A percentile compares a stretch with the other conserved stretches of the same genome.
Conservation (phyloP, 2,888 invertebrate genomes). For the Drosophila parthenogenetica region DNA sequence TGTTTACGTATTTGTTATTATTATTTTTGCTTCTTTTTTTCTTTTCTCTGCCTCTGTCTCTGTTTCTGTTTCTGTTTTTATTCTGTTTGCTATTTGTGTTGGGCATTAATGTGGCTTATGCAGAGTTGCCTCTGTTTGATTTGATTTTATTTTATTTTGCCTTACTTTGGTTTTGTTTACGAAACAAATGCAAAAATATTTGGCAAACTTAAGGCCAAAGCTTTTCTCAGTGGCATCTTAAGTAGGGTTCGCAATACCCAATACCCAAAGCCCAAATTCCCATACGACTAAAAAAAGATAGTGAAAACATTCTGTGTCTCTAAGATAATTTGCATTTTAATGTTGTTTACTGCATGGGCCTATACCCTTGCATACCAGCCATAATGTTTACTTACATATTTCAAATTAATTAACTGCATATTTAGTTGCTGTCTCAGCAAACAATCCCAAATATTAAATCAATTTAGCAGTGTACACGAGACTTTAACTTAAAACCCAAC, state of each 20-base stretch:
- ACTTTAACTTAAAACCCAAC: conserved; percentile 13
- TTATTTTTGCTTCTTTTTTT: conserved; percentile 27
- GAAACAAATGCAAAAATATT: conserved; percentile 52
- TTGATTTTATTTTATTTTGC: conserved; percentile 44
- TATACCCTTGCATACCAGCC: not conserved
- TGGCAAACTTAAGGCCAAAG: conserved; percentile 47
- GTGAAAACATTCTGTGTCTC: not conserved
- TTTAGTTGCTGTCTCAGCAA: conserved; percentile 21
- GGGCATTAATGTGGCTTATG: conserved; percentile 69
- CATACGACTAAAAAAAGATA: conserved; percentile 9
- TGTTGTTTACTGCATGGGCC: conserved; percentile 26
- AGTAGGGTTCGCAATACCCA: conserved; percentile 19
- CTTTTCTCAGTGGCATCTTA: conserved; percentile 20
- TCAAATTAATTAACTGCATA: conserved; percentile 38
- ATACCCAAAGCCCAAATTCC: conserved; percentile 1
- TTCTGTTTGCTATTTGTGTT: conserved; percentile 51
- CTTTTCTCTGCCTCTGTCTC: conserved; percentile 38
- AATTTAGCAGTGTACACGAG: not conserved
- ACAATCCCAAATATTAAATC: conserved; percentile 6
- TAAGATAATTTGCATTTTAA: conserved; percentile 34
- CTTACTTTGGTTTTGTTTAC: conserved; percentile 52
- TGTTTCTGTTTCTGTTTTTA: conserved; percentile 16
- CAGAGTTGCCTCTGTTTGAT: conserved; percentile 36
- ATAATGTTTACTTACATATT: conserved; percentile 19
- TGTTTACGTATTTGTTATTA: conserved; percentile 28